Base-by-base conservation (phyloP, 1,140 invertebrate genomes). In the Drosophila carrolli region DNA sequence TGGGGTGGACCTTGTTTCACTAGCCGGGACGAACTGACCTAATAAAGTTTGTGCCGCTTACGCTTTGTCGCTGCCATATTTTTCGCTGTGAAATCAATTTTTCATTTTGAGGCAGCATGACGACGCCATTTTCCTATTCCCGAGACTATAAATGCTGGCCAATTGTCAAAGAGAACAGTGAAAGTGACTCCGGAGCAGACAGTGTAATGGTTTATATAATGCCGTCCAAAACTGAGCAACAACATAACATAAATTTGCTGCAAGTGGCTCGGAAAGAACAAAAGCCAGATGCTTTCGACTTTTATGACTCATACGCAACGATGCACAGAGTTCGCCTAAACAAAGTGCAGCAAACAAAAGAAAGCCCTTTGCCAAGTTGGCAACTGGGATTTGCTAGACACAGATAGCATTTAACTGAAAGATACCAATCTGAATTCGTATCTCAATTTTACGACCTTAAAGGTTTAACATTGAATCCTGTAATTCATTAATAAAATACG, bases 271-370 rank as follows among this genome's bases (percentile, higher is more conserved):
- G 54, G 57, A 44, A 58, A 78, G 59, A 72, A 78, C 44, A 58
- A 56, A 66, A 82, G 66, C 44, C 68, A 80, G 61, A 71, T 67
- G 67, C 77, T 60, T 68, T 67, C n/a, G 51, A 54, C 32, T 65
- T 83, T 88, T 82, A 86, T 86, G 78, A 86, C 61, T 60, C 71
- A 88, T 82, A 88, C 83, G 75, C 82, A 71, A 57, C 78, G 83
- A 70, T 88, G 79, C 75, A 84, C 80, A 83, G 40, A 66, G 53
- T 65, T 58, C 10, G 53, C n/a, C 9, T 41, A 68, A 68, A 62
- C 50, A 37, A 61, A 61, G 27, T 46, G 75, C 46, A 67, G 43
- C 55, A 44, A 46, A 78, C 73, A 61, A 78, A 56, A 65, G 54
- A 58, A 29, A 58, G 32, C 40, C 16, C 41, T 53, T 66, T 62